Evolutionary conservation across 2,888 invertebrate genomes (phyloP).

Genomic region (Bombylius discolor): DNA sequence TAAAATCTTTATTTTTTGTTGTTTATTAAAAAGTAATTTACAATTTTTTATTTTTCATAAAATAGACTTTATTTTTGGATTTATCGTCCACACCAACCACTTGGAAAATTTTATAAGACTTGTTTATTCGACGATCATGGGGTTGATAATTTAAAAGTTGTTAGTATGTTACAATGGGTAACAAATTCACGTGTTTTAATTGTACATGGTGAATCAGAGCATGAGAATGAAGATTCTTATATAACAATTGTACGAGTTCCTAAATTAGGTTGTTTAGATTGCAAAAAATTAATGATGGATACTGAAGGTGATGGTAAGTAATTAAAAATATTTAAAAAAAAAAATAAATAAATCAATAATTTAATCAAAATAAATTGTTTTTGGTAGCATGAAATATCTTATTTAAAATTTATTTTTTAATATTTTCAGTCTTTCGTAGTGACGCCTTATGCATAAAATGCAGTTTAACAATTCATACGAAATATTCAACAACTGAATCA

Average conservation of each 20-base stretch:
- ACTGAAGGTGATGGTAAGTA: slow-evolving; percentile 37
- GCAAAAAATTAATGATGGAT: slow-evolving; percentile 41
- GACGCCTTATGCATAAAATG: slow-evolving; percentile 70
- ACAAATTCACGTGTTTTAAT: slow-evolving; percentile 45
- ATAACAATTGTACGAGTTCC: slow-evolving; percentile 41
- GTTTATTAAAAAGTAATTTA: neutral
- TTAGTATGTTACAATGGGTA: slow-evolving; percentile 52
- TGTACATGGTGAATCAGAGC: slow-evolving; percentile 41
- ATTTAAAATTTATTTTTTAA: neutral
- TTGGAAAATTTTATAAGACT: slow-evolving; percentile 39
- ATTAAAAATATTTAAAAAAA: neutral
- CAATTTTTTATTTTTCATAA: neutral
- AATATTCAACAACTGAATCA: slow-evolving; percentile 79
- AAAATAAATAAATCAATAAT: too few species aligned
- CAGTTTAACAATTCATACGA: slow-evolving; percentile 83
- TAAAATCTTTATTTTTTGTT: neutral
- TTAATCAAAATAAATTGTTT: too few species aligned
- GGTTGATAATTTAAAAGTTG: slow-evolving; percentile 45
- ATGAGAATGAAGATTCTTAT: slow-evolving; percentile 36
- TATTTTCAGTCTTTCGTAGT: slow-evolving; percentile 43
- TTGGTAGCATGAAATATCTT: too few species aligned
- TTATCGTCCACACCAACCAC: slow-evolving; percentile 32
- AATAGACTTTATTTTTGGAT: slow-evolving; percentile 35
- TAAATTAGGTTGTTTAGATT: slow-evolving; percentile 49
- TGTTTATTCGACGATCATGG: slow-evolving; percentile 49